Evolutionary conservation across 1,140 invertebrate species (phyloP).

Genomic region (Schlechtendalia chinensis): DNA sequence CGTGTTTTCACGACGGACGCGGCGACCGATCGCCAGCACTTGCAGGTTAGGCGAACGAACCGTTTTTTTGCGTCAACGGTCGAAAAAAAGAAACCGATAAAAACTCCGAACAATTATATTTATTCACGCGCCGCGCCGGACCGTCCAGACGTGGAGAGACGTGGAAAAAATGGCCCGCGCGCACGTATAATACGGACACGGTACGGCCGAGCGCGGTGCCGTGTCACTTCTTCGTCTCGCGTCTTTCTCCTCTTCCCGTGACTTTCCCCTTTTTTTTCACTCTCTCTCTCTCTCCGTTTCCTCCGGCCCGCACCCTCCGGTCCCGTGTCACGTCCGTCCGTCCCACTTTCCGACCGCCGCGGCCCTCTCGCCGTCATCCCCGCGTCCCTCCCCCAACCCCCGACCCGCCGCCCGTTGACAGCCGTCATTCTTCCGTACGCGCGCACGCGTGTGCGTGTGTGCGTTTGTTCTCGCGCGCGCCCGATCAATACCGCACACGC

Average conservation of each 20-base stretch:
- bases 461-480: not conserved
- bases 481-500: slow-evolving; percentile 35
- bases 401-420: slow-evolving; percentile 41
- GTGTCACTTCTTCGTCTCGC: not conserved
- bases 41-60: no score
- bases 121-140: slow-evolving; percentile 43
- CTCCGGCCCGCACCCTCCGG: not conserved
- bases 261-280: slow-evolving; percentile 24
- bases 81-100: no score
- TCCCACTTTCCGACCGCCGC: no score
- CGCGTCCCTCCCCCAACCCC: no score
- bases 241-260: not conserved
- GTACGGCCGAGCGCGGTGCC: slow-evolving; percentile 9
- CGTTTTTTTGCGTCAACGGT: no score
- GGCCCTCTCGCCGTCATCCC: no score
- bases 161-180: slow-evolving; percentile 26
- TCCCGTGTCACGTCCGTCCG: no score
- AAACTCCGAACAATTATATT: slow-evolving; percentile 49
- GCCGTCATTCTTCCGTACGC: slow-evolving; percentile 44
- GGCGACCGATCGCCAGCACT: no score
- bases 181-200: not conserved
- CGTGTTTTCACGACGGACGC: no score
- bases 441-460: not conserved
- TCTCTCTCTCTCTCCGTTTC: not conserved
- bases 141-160: no score